These are phyloP conservation scores for Phoxinus dragarum DNA, from an alignment of 2,797 vertebrate genomes.

Conservation along the genomic window DNA sequence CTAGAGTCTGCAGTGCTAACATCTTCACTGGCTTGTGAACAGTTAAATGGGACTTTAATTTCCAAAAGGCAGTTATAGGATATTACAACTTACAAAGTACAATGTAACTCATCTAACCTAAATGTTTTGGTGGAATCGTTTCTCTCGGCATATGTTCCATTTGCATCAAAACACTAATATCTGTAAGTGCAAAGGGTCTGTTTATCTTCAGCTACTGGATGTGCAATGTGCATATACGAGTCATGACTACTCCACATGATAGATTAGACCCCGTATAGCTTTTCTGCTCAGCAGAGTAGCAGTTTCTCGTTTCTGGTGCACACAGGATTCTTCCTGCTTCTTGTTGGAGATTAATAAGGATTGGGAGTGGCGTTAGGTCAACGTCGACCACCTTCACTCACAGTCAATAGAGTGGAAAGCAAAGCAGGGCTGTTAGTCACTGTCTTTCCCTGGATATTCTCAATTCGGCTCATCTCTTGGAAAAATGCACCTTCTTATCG, in stretches of 20 bases:
- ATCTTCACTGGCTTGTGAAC: constrained; percentile 23
- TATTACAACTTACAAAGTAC: constrained; percentile 1
- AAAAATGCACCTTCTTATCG: constrained; percentile 46
- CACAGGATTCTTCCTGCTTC: constrained; percentile 32
- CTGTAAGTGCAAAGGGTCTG: neutral
- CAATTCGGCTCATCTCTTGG: constrained; percentile 45
- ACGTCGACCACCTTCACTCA: constrained; percentile 22
- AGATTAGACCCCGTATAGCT: constrained; percentile 34
- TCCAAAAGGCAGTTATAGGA: constrained; percentile 6
- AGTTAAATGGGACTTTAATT: constrained; percentile 33
- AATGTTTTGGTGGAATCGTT: constrained; percentile 11
- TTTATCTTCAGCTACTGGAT: constrained; percentile 15
- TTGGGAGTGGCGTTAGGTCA: constrained; percentile 47
- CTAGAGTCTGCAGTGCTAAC: constrained; percentile 36
- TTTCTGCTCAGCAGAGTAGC: constrained; percentile 41
- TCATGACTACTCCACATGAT: constrained; percentile 13
- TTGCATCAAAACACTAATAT: constrained; percentile 11
- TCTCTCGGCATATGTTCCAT: neutral
- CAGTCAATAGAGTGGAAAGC: constrained; percentile 25
- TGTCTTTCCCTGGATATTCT: constrained; percentile 35
- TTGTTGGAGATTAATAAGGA: constrained; percentile 54
- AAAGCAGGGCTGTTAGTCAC: constrained; percentile 45
- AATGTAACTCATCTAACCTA: constrained; percentile 10
- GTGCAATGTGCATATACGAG: constrained; percentile 18
- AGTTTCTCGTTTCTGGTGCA: constrained; percentile 28